Percentiles rank a stretch among this genome's conserved stretches.
These are phyloP conservation scores for Plebejus melissa DNA, from an alignment of 2,888 invertebrate genomes.

Conservation along the genomic window DNA sequence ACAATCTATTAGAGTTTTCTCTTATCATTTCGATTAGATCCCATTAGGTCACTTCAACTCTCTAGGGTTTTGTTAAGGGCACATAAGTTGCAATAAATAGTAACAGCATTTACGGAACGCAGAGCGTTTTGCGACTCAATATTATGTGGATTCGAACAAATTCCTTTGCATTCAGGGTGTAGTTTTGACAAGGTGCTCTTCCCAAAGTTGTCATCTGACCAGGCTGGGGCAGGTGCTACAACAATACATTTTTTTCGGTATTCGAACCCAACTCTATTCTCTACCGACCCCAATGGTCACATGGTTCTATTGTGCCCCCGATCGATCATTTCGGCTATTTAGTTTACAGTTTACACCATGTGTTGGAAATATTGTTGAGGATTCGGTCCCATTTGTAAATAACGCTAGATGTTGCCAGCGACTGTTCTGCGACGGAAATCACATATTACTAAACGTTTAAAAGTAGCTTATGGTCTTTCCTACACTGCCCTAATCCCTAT, in stretches of 20 bases:
- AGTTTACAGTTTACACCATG: neutral
- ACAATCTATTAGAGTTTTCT: no score
- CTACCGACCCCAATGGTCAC: neutral
- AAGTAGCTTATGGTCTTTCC: neutral
- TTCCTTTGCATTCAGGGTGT: neutral
- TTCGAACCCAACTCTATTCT: neutral
- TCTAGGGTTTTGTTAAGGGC: neutral
- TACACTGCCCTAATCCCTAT: no score
- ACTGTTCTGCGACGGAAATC: no score
- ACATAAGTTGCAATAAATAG: neutral
- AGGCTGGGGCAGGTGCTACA: constrained; percentile 10
- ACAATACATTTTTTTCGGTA: constrained; percentile 22
- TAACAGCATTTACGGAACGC: neutral
- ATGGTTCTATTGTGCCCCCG: constrained; percentile 3
- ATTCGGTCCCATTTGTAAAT: neutral
- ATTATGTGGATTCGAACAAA: neutral
- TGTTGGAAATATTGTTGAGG: neutral
- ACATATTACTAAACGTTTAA: neutral
- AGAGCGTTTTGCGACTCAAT: neutral
- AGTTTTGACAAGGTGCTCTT: constrained; percentile 8
- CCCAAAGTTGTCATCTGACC: neutral
- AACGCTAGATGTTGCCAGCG: no score
- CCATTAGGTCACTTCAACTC: neutral
- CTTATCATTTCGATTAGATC: neutral
- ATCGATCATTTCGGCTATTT: constrained; percentile 1